Percentiles rank a stretch among this genome's conserved stretches.
phyloP scores from a whole-genome alignment of 2,113 vertebrate species.

The Bos javanicus region DNA sequence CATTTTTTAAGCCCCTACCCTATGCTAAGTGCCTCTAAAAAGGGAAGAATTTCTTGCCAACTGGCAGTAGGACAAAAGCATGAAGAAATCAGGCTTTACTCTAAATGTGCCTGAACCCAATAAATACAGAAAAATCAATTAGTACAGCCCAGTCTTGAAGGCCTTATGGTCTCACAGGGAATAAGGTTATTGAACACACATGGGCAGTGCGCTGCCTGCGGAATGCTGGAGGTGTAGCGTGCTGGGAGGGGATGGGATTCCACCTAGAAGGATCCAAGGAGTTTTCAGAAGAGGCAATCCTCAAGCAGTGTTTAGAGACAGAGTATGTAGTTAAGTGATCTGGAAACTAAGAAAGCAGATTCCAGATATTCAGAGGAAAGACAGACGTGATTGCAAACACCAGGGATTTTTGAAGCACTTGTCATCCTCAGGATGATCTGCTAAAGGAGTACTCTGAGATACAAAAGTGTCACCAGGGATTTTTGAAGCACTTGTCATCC shows the following conservation, averaged over 20 bases:
- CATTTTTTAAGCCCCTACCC: not conserved
- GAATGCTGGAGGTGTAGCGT: fast-evolving
- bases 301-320: not conserved
- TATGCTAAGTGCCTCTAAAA: not conserved
- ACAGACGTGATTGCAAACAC: not conserved
- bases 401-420: not conserved
- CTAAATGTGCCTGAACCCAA: not conserved
- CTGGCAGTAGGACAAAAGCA: not conserved
- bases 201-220: fast-evolving
- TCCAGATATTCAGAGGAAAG: not conserved
- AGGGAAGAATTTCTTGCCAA: not conserved
- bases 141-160: not conserved
- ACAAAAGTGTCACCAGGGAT: not conserved
- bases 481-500: not conserved
- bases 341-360: not conserved
- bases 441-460: not conserved
- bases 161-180: not conserved
- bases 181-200: not conserved
- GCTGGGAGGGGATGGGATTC: fast-evolving
- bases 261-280: not conserved
- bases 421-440: not conserved
- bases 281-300: not conserved
- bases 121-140: not conserved
- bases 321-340: not conserved
- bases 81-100: not conserved